These are phyloP conservation scores for Semicossyphus pulcher DNA, from an alignment of 2,113 vertebrate genomes.

Conservation along the genomic window DNA sequence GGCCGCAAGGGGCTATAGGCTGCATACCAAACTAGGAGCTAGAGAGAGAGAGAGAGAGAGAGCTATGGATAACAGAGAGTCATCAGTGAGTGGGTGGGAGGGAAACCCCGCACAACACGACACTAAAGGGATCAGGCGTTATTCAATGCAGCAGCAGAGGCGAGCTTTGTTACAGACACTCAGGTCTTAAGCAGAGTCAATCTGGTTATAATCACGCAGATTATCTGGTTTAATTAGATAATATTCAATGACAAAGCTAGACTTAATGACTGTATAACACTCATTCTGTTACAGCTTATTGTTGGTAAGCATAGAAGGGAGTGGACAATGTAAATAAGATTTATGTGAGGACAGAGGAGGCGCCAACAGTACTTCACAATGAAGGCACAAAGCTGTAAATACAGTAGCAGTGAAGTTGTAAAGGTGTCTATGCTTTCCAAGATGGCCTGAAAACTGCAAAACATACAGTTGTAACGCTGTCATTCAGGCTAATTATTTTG, in stretches of 20 bases:
- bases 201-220: slow-evolving; percentile 34
- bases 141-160: slow-evolving; percentile 41
- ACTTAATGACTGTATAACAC: background rate
- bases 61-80: slow-evolving; percentile 22
- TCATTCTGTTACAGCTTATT: background rate
- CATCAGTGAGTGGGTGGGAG: slow-evolving; percentile 60
- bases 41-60: slow-evolving; percentile 9
- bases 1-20: slow-evolving; percentile 35
- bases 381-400: background rate
- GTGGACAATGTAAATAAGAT: slow-evolving; percentile 2
- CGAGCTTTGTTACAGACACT: slow-evolving; percentile 25
- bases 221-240: slow-evolving; percentile 3
- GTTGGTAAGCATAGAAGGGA: slow-evolving; percentile 12
- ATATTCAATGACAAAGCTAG: slow-evolving; percentile 5
- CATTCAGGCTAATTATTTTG: background rate
- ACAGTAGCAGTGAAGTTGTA: background rate
- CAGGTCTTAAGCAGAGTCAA: slow-evolving; percentile 21
- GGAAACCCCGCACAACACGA: slow-evolving; percentile 61
- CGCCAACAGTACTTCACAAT: background rate
- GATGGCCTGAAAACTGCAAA: no score
- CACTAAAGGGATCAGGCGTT: slow-evolving; percentile 28
- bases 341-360: slow-evolving; percentile 1
- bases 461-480: no score
- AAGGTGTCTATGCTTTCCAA: background rate
- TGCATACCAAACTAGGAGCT: slow-evolving; percentile 60